phyloP scores from a whole-genome alignment of 2,113 vertebrate genomes.

The Glaucidium brasilianum region DNA sequence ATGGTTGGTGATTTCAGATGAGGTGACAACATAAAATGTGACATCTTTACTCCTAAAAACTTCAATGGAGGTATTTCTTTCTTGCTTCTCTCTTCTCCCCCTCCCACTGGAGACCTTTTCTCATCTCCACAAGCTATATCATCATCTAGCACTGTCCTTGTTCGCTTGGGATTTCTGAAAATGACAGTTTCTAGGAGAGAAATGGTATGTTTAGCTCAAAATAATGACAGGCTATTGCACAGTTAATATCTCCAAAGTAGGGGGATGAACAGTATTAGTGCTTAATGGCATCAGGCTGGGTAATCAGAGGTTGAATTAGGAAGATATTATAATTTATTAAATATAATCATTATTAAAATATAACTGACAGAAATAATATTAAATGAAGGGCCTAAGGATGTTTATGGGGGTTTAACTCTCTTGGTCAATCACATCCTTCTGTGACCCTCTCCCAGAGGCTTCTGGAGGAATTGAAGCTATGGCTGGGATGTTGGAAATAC shows the following conservation, averaged over 20 bases:
- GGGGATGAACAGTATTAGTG: not conserved
- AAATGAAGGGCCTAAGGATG: not conserved
- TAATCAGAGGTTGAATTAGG: slow-evolving; percentile 42
- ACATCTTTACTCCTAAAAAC: not conserved
- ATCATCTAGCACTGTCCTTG: slow-evolving; percentile 7
- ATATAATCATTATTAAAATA: not conserved
- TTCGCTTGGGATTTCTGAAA: slow-evolving; percentile 46
- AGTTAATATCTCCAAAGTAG: slow-evolving; percentile 37
- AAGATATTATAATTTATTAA: slow-evolving; percentile 16
- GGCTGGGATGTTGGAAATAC: not conserved
- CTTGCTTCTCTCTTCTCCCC: not conserved
- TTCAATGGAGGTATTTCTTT: not conserved
- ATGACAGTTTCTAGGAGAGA: slow-evolving; percentile 51
- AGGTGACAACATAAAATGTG: not conserved
- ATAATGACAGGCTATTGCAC: slow-evolving; percentile 44
- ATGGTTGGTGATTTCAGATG: not conserved
- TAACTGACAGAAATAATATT: not conserved
- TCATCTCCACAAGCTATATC: not conserved
- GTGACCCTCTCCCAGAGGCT: not conserved
- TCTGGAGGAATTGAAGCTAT: not conserved
- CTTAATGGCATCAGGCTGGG: slow-evolving; percentile 17
- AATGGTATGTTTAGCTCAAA: slow-evolving; percentile 51
- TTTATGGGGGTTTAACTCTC: not conserved
- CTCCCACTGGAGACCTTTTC: not conserved
- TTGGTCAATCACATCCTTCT: not conserved